These are phyloP conservation scores for Siphamia tubifer DNA, from an alignment of 2,113 vertebrate genomes.

Conservation along the genomic window DNA sequence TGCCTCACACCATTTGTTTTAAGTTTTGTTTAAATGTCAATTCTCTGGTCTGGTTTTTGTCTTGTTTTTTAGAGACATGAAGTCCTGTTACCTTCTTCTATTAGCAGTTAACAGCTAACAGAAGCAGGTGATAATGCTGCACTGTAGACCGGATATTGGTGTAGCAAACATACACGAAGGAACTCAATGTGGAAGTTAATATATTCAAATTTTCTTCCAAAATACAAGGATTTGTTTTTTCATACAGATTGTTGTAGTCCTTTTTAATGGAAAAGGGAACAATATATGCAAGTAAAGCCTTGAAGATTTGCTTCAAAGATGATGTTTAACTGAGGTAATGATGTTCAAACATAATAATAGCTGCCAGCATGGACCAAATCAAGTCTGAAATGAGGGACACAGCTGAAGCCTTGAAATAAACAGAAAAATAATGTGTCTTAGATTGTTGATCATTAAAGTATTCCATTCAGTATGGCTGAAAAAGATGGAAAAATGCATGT, in stretches of 20 bases:
- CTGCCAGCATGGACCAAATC: conserved; percentile 9
- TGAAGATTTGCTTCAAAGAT: background rate
- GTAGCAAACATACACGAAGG: no score
- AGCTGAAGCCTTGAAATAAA: background rate
- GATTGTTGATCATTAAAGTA: conserved; percentile 25
- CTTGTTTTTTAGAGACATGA: no score
- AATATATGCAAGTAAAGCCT: conserved; percentile 7
- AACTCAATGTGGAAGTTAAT: no score
- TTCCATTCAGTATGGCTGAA: background rate
- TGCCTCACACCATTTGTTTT: no score
- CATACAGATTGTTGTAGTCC: background rate
- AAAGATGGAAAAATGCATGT: background rate
- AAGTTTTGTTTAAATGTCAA: no score
- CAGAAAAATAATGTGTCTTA: background rate
- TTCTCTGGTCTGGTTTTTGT: no score
- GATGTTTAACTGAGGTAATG: conserved; percentile 4
- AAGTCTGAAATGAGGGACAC: background rate
- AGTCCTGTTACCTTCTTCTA: no score
- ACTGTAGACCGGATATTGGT: no score
- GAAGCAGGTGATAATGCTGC: no score
- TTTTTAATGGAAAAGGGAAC: background rate
- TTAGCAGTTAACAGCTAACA: no score
- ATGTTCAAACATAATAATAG: conserved; percentile 3
- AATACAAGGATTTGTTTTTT: no score
- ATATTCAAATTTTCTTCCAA: no score